A percentile compares a stretch with the other conserved stretches of the same genome.
These are phyloP conservation scores for Eupithecia vulgata DNA, from an alignment of 2,888 invertebrate genomes.

Conservation along the genomic window DNA sequence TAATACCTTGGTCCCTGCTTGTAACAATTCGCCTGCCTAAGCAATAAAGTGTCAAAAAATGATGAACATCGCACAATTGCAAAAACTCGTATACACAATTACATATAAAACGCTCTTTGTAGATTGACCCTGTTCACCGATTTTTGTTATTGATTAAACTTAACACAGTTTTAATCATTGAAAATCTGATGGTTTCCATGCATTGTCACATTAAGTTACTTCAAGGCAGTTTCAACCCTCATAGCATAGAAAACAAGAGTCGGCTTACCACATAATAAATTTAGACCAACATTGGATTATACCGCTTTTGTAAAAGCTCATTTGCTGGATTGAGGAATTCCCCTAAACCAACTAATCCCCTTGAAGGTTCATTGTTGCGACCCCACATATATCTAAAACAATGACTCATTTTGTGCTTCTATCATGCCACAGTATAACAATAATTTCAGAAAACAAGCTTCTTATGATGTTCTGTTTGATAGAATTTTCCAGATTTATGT, in stretches of 20 bases:
- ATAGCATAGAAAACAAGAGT: background rate
- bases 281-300: constrained; percentile 5
- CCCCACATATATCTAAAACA: constrained; percentile 36
- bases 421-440: constrained; percentile 14
- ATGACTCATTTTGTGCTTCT: constrained; percentile 35
- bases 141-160: background rate
- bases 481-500: background rate
- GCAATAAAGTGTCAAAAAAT: background rate
- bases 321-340: constrained; percentile 17
- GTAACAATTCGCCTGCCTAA: background rate
- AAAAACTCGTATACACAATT: background rate
- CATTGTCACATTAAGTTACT: background rate
- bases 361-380: constrained; percentile 25
- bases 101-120: background rate
- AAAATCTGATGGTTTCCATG: background rate
- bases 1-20: too few species aligned
- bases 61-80: background rate
- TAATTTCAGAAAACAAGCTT: background rate
- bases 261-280: constrained; percentile 4
- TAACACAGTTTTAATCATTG: background rate
- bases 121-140: background rate
- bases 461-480: background rate
- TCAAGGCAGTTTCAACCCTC: background rate
- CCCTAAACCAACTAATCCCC: constrained; percentile 25
- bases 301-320: constrained; percentile 10